Conservation (phyloP, 2,888 invertebrate species). For the Eupelmus urozonus region DNA sequence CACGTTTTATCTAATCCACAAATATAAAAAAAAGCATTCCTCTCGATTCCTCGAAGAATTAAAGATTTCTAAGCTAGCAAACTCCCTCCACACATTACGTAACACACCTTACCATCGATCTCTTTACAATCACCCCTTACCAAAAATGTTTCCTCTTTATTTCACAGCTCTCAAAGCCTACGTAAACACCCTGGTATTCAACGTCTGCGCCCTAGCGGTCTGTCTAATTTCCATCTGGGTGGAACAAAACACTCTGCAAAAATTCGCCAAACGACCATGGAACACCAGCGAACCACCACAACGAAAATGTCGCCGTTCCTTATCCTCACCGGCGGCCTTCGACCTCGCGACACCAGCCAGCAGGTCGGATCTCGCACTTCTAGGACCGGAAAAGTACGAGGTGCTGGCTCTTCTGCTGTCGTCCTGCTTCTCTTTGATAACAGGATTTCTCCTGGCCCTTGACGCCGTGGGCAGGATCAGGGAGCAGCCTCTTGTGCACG, state of each 20-base stretch:
- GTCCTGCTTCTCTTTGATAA: slow-evolving; percentile 62
- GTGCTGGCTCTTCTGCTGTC: slow-evolving; percentile 65
- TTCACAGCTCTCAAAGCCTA: slow-evolving; percentile 64
- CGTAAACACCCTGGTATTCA: slow-evolving; percentile 65
- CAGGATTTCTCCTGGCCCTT: slow-evolving; percentile 59
- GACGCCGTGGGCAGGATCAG: slow-evolving; percentile 60
- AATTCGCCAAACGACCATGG: too few relatives aligned
- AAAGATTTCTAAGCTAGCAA: too few relatives aligned
- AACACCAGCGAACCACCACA: not conserved
- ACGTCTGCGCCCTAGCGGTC: slow-evolving; percentile 64
- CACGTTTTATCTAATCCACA: too few relatives aligned
- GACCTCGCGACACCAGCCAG: not conserved
- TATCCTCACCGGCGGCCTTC: not conserved
- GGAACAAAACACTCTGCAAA: slow-evolving; percentile 60
- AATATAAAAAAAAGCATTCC: too few relatives aligned
- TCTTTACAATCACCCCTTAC: too few relatives aligned
- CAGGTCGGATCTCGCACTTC: not conserved
- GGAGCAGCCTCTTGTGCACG: slow-evolving; percentile 63
- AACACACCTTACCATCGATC: too few relatives aligned
- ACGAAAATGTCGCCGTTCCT: not conserved
- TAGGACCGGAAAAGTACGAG: slow-evolving; percentile 67
- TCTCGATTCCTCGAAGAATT: too few relatives aligned
- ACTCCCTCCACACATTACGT: too few relatives aligned
- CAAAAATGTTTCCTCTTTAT: too few relatives aligned
- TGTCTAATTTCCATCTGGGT: slow-evolving; percentile 68